Evolutionary conservation across 2,113 vertebrate species (phyloP).

Genomic region (Alces alces): DNA sequence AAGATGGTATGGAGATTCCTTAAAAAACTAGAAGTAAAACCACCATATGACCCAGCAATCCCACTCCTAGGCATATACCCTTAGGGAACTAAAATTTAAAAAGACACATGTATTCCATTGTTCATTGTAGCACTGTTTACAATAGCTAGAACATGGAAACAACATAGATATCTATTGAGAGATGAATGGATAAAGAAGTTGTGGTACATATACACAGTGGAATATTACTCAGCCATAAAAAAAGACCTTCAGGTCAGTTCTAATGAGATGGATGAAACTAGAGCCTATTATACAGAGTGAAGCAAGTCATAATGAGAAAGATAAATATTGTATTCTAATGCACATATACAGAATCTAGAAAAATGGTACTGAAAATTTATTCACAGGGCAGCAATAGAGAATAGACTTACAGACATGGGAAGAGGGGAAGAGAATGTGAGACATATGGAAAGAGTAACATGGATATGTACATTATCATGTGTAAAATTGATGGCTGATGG

Average conservation of each 20-base stretch:
- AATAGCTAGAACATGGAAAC: neutral
- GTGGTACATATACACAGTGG: neutral
- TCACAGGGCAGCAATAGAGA: neutral
- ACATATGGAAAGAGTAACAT: neutral
- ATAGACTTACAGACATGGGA: neutral
- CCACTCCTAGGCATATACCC: neutral
- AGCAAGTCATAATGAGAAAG: neutral
- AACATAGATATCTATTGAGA: neutral
- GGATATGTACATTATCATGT: neutral
- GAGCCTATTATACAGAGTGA: neutral
- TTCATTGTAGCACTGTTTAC: neutral
- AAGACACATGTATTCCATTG: neutral
- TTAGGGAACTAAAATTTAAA: neutral
- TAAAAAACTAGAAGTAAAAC: neutral
- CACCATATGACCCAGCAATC: neutral
- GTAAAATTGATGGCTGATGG: neutral
- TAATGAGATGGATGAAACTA: neutral
- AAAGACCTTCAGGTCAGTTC: neutral
- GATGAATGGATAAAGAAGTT: neutral
- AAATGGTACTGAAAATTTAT: neutral
- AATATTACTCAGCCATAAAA: neutral
- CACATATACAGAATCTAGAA: neutral
- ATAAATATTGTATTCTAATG: neutral
- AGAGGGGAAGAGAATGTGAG: neutral
- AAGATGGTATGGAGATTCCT: neutral